Conservation (phyloP, 1,140 invertebrate genomes). For the Brachionus plicatilis region DNA sequence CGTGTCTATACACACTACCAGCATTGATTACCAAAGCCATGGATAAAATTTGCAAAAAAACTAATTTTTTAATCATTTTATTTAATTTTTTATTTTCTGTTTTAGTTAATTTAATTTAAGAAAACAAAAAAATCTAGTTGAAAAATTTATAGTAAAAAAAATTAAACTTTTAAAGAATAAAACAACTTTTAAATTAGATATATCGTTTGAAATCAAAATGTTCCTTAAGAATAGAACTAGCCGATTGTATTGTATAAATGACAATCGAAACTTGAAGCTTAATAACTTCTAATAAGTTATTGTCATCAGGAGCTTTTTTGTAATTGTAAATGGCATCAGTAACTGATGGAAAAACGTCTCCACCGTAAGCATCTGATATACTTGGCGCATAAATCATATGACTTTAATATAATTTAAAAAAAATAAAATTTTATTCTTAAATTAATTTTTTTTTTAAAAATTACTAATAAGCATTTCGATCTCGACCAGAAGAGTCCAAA, state of each 20-base stretch:
- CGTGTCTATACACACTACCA: neutral
- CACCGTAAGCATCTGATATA: constrained; percentile 13
- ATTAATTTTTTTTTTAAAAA: neutral
- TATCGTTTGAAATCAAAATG: constrained; percentile 33
- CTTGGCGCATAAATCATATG: constrained; percentile 40
- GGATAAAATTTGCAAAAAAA: neutral
- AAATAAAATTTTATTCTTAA: neutral
- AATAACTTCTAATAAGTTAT: constrained; percentile 14
- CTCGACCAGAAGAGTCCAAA: neutral
- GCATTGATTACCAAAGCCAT: neutral
- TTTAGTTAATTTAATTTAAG: neutral
- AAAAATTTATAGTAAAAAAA: neutral
- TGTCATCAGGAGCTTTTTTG: neutral
- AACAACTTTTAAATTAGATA: neutral
- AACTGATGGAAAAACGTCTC: constrained; percentile 30
- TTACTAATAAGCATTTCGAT: neutral
- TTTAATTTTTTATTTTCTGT: neutral
- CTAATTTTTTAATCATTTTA: neutral
- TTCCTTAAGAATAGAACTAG: constrained; percentile 12
- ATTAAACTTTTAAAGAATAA: neutral
- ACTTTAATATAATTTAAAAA: neutral
- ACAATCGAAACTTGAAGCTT: constrained; percentile 29
- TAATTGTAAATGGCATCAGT: constrained; percentile 31
- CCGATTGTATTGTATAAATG: constrained; percentile 34
- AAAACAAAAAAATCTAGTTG: neutral